These are phyloP conservation scores for Heterochromis multidens DNA, from an alignment of 2,113 vertebrate species.

Conservation along the genomic window DNA sequence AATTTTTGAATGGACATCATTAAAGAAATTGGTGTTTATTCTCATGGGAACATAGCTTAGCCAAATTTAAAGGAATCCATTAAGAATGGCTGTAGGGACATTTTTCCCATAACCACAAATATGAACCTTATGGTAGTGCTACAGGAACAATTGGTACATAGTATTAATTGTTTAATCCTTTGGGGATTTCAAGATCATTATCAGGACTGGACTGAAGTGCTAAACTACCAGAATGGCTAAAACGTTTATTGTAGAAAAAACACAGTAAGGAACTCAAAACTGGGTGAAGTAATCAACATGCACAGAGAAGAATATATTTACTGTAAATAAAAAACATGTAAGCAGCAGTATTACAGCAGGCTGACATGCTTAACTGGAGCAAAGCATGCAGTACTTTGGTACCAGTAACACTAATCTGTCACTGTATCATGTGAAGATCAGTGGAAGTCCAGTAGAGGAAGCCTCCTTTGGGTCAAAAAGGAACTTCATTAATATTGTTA, in stretches of 20 bases:
- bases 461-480: not conserved
- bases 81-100: not conserved
- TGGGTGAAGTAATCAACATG: not conserved
- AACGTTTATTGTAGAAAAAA: not conserved
- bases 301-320: not conserved
- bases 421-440: not conserved
- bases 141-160: not conserved
- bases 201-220: not conserved
- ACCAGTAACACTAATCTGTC: not conserved
- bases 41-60: not conserved
- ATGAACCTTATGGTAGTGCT: no score
- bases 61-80: not conserved
- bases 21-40: not conserved
- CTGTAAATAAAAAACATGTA: not conserved
- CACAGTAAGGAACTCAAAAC: not conserved
- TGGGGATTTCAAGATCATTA: not conserved
- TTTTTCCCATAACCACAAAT: not conserved
- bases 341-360: not conserved
- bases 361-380: no score
- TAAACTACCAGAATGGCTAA: not conserved
- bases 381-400: not conserved
- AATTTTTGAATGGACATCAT: not conserved
- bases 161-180: not conserved
- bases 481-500: not conserved
- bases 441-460: not conserved